phyloP scores from a whole-genome alignment of 2,113 vertebrate species.

The Vidua macroura region DNA sequence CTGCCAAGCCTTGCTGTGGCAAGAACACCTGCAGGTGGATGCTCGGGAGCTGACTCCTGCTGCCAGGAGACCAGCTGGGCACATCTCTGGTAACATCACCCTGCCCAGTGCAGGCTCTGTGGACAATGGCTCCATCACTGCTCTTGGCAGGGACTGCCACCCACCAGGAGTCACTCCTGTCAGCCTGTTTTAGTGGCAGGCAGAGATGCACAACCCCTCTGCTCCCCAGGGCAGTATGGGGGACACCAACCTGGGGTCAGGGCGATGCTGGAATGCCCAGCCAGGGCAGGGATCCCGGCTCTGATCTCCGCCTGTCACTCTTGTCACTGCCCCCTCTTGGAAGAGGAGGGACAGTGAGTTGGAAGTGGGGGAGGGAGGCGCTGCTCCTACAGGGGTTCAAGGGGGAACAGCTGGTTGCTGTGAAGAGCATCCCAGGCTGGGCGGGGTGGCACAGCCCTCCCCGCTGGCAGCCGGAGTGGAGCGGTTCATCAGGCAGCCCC shows the following conservation, averaged over 20 bases:
- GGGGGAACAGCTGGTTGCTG: constrained; percentile 24
- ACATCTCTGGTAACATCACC: background rate
- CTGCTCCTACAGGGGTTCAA: background rate
- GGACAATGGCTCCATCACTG: background rate
- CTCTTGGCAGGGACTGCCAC: background rate
- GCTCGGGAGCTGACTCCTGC: background rate
- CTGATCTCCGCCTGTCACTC: background rate
- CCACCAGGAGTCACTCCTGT: background rate
- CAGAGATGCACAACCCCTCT: background rate
- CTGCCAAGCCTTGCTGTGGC: background rate
- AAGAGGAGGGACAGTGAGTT: fast-evolving
- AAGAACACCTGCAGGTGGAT: background rate
- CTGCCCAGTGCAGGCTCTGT: background rate
- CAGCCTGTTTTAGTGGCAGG: background rate
- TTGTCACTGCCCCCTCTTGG: background rate
- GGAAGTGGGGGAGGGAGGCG: fast-evolving
- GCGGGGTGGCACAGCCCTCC: background rate
- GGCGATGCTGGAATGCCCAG: fast-evolving
- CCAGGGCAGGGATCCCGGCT: background rate
- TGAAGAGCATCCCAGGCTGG: background rate
- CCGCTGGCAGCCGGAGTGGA: constrained; percentile 39
- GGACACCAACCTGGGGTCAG: background rate
- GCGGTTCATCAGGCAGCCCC: constrained; percentile 64
- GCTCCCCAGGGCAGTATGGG: background rate
- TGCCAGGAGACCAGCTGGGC: background rate